Conservation (phyloP, 2,888 invertebrate genomes). For the Eudasyphora cyanicolor region DNA sequence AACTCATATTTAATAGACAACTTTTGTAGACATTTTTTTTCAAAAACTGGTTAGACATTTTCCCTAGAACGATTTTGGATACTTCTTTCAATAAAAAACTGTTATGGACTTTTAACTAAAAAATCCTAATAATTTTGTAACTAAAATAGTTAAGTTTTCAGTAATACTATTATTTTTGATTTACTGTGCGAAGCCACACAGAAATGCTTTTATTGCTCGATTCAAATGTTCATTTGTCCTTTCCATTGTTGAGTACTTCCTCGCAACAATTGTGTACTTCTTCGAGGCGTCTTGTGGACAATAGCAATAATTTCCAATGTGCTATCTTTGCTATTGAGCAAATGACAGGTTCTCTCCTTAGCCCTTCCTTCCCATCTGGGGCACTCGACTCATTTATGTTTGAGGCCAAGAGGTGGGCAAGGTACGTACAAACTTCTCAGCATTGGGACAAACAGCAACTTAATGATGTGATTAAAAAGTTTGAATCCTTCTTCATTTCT, state of each 20-base stretch:
- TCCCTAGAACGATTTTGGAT: too few relatives aligned
- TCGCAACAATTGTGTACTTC: background rate
- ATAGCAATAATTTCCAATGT: background rate
- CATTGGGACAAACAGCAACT: background rate
- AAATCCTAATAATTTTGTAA: too few relatives aligned
- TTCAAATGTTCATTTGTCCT: background rate
- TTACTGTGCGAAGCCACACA: too few relatives aligned
- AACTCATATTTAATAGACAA: too few relatives aligned
- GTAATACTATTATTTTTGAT: too few relatives aligned
- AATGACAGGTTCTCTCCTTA: background rate
- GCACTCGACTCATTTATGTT: too few relatives aligned
- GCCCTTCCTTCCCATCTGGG: background rate
- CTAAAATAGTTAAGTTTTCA: too few relatives aligned
- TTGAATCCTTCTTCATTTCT: constrained; percentile 6
- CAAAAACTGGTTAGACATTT: background rate
- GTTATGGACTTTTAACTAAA: too few relatives aligned
- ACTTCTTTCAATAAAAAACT: background rate
- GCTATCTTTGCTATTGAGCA: background rate
- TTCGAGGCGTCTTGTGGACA: background rate
- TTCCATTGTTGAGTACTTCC: background rate
- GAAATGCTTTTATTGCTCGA: background rate
- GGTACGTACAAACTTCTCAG: background rate
- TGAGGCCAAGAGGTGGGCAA: background rate
- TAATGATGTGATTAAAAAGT: constrained; percentile 36
- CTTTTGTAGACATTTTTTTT: too few relatives aligned